Base-by-base conservation (phyloP, 1,140 invertebrate genomes). In the Pseudomyrmex cubaensis region DNA sequence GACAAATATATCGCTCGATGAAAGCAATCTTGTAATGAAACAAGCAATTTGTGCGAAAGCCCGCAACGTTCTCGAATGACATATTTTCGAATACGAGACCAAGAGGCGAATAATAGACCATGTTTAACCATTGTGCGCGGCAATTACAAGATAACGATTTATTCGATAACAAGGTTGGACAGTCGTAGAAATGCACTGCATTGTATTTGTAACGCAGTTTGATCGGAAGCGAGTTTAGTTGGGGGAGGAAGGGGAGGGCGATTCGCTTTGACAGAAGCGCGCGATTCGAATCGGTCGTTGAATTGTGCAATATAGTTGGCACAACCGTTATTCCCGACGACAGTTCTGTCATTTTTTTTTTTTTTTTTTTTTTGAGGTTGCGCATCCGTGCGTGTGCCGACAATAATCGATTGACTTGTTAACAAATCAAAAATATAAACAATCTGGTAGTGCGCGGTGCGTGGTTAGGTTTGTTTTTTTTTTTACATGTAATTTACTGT, bases 121-220 rank as follows among this genome's bases (percentile, higher is more conserved):
- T 77, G 73, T 85, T 86, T 86, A 86, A 63, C 48, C 17, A 56
- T 85, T 77, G 57, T 78, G 50, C 17, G 52, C 9, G 22, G 46
- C 22, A 76, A 85, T 72, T 84, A 70, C 82, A 78, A 77, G 67
- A 69, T 72, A 72, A 85, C 76, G 57, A 75, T 85, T 85, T 84
- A 86, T 77, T 76, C 59, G 46, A 17, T 84, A 85, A 72, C 84
- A 75, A 84, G 63, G 22, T 72, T 46, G 54, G 82, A 78, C 63
- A 35, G 64, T 54, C 46, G 74, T 72, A 78, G 83, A 61, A 76
- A 75, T 69, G 63, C 20, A 20, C 22, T 35, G 10, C 22, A 59
- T 56, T 73, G 62, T 67, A 50, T 54, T 73, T 56, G 57, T 22
- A 64, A 87, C 66, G 46, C 25, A 69, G 25, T 76, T 85, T 73